phyloP scores from a whole-genome alignment of 2,113 vertebrate genomes.

The Zapus hudsonius region DNA sequence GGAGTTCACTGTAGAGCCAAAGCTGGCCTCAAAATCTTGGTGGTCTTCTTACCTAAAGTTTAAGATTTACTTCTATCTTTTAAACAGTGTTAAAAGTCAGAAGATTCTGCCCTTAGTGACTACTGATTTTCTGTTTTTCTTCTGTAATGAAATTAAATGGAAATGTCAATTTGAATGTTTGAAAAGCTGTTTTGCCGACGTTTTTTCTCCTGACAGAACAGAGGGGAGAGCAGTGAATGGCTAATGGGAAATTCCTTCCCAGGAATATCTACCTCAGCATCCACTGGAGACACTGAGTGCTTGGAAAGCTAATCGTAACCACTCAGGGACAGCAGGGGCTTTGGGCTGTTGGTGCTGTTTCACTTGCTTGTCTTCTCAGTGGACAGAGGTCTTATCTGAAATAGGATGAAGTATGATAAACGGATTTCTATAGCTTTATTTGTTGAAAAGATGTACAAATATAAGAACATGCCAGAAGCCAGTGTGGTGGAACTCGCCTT shows the following conservation, averaged over 20 bases:
- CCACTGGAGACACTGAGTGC: background rate
- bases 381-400: background rate
- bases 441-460: constrained; percentile 49
- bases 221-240: constrained; percentile 21
- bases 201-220: constrained; percentile 18
- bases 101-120: constrained; percentile 46
- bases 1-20: background rate
- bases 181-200: background rate
- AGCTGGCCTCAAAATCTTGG: background rate
- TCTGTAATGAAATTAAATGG: constrained; percentile 13
- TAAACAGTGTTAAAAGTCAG: constrained; percentile 16
- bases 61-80: background rate
- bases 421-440: constrained; percentile 15
- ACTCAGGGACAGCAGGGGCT: constrained; percentile 13
- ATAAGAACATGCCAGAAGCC: background rate
- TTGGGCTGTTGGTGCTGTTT: constrained; percentile 37
- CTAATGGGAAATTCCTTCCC: constrained; percentile 26
- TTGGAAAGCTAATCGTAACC: background rate
- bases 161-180: constrained; percentile 48
- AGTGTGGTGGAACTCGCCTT: too few relatives aligned
- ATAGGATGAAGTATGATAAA: background rate
- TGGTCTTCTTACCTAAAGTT: background rate
- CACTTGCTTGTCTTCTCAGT: constrained; percentile 33
- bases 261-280: background rate
- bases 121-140: constrained; percentile 36